Evolutionary conservation across 2,888 invertebrate genomes (phyloP).

Genomic region (Clanis bilineata): DNA sequence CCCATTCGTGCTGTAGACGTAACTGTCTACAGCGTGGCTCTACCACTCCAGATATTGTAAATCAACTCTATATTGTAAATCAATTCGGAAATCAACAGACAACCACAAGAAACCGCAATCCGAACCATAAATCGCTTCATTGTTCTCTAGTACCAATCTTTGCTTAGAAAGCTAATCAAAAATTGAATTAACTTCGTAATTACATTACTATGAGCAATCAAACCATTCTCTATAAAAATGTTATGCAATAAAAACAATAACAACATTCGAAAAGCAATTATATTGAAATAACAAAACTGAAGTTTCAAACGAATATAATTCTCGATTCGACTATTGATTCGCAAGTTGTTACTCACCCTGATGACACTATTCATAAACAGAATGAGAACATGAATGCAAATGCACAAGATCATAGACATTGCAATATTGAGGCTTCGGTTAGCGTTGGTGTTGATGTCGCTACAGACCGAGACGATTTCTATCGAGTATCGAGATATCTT

Average conservation of each 20-base stretch:
- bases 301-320: too few species aligned
- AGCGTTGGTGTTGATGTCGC: conserved; percentile 29
- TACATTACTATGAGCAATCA: not conserved
- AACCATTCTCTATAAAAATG: too few species aligned
- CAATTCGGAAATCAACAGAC: not conserved
- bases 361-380: not conserved
- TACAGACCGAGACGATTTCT: conserved; percentile 41
- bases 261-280: too few species aligned
- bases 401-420: conserved; percentile 20
- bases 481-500: conserved; percentile 42
- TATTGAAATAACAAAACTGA: not conserved
- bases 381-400: conserved; percentile 19
- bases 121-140: not conserved
- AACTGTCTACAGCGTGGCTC: too few species aligned
- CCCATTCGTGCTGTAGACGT: too few species aligned
- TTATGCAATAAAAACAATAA: too few species aligned
- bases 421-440: conserved; percentile 34
- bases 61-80: too few species aligned
- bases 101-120: not conserved
- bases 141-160: not conserved
- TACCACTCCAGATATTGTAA: too few species aligned
- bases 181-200: not conserved
- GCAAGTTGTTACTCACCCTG: too few species aligned
- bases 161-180: not conserved
- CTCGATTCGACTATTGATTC: too few species aligned